phyloP scores from a whole-genome alignment of 2,113 vertebrate species.

The Mellivora capensis region DNA sequence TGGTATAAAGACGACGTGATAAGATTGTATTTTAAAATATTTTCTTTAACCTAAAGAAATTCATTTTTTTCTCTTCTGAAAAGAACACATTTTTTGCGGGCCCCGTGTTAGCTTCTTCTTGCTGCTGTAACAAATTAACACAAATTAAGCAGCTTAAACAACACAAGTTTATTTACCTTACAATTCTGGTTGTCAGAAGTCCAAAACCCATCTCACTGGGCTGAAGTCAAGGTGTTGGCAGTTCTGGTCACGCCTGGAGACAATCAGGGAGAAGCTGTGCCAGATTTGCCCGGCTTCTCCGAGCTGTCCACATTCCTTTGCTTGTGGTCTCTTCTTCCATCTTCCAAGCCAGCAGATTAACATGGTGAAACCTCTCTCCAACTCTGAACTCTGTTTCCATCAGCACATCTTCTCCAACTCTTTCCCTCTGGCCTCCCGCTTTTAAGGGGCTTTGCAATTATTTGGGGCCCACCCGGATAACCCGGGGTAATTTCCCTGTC shows the following conservation, averaged over 20 bases:
- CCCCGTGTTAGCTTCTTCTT: background rate
- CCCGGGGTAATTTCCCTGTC: background rate
- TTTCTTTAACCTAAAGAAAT: background rate
- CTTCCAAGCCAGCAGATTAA: background rate
- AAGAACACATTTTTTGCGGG: background rate
- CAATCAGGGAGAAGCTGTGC: background rate
- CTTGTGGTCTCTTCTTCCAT: background rate
- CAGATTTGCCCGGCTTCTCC: background rate
- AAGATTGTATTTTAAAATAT: background rate
- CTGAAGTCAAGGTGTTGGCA: background rate
- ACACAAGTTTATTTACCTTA: background rate
- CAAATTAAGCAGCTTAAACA: background rate
- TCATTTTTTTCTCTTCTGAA: background rate
- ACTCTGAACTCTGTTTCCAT: background rate
- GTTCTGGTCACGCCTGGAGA: background rate
- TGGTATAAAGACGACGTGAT: background rate
- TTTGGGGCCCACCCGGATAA: background rate
- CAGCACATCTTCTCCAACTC: background rate
- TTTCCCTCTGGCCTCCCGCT: background rate
- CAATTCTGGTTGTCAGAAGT: background rate
- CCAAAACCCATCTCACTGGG: background rate
- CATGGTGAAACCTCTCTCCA: background rate
- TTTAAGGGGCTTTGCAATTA: background rate
- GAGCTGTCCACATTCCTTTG: background rate
- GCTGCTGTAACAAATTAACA: background rate